phyloP scores from a whole-genome alignment of 1,140 invertebrate genomes.

The Agrypnia vestita region DNA sequence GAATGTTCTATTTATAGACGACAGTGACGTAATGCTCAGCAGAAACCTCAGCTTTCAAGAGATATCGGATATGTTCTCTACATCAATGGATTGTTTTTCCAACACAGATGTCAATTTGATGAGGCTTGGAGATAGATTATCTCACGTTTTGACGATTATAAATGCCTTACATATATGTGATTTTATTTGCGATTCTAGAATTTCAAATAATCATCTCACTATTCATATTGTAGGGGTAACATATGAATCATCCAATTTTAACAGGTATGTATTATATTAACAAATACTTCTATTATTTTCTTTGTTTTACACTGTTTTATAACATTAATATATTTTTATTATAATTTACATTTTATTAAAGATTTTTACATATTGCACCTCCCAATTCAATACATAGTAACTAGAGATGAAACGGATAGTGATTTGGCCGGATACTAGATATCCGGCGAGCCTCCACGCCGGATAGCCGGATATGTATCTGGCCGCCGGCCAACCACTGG shows the following conservation, averaged over 20 bases:
- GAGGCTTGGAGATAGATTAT: slow-evolving; percentile 47
- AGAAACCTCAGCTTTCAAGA: slow-evolving; percentile 13
- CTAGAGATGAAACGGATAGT: too few relatives aligned
- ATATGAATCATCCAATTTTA: slow-evolving; percentile 59
- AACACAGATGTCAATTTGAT: slow-evolving; percentile 4
- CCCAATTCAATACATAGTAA: too few relatives aligned
- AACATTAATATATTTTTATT: too few relatives aligned
- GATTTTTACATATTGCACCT: too few relatives aligned
- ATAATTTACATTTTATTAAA: too few relatives aligned
- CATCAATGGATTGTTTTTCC: background rate
- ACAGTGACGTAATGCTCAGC: slow-evolving; percentile 20
- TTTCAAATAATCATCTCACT: slow-evolving; percentile 54
- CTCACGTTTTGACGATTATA: slow-evolving; percentile 61
- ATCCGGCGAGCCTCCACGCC: too few relatives aligned
- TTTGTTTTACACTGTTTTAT: background rate
- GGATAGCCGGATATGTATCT: too few relatives aligned
- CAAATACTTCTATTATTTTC: too few relatives aligned
- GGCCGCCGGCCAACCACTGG: too few relatives aligned
- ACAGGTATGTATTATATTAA: slow-evolving; percentile 57
- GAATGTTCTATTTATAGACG: slow-evolving; percentile 6
- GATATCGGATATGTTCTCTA: slow-evolving; percentile 22
- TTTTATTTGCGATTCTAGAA: slow-evolving; percentile 51
- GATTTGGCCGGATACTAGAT: too few relatives aligned
- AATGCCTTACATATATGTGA: slow-evolving; percentile 60
- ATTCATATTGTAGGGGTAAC: slow-evolving; percentile 64